These are phyloP conservation scores for Drosophila tsacasi DNA, from an alignment of 1,140 invertebrate species.

Conservation along the genomic window DNA sequence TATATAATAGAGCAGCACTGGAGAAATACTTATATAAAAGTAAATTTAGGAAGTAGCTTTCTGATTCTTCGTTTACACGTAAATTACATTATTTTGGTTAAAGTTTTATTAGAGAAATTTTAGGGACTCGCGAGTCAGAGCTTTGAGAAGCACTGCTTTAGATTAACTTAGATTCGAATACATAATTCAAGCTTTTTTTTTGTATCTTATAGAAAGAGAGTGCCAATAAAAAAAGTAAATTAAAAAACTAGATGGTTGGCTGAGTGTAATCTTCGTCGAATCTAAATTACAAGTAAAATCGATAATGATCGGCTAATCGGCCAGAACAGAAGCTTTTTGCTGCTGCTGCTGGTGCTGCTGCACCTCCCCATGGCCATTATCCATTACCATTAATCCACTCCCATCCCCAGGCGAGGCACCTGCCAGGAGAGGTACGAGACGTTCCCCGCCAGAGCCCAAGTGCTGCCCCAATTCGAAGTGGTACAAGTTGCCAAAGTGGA, in stretches of 20 bases:
- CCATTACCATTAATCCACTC: background rate
- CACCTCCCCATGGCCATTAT: background rate
- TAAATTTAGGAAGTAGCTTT: background rate
- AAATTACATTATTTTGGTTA: background rate
- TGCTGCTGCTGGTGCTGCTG: background rate
- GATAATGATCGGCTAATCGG: constrained; percentile 38
- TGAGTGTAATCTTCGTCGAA: background rate
- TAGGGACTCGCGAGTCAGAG: background rate
- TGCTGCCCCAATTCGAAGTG: constrained; percentile 57
- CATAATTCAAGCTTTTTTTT: background rate
- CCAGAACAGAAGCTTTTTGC: constrained; percentile 27
- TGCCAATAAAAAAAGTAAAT: constrained; percentile 3
- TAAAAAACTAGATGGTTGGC: too few species aligned
- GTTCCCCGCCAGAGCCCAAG: constrained; percentile 1
- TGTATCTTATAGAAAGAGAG: background rate
- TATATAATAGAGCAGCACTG: background rate
- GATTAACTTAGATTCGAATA: background rate
- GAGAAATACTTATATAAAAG: background rate
- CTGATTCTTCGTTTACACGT: background rate
- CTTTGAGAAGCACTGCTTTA: background rate
- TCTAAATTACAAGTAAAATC: constrained; percentile 42
- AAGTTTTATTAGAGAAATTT: background rate
- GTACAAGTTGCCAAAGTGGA: constrained; percentile 61
- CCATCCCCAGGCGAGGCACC: constrained; percentile 19
- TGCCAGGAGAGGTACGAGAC: constrained; percentile 5